phyloP scores from a whole-genome alignment of 2,797 vertebrate genomes.

The Sitta carolinensis region DNA sequence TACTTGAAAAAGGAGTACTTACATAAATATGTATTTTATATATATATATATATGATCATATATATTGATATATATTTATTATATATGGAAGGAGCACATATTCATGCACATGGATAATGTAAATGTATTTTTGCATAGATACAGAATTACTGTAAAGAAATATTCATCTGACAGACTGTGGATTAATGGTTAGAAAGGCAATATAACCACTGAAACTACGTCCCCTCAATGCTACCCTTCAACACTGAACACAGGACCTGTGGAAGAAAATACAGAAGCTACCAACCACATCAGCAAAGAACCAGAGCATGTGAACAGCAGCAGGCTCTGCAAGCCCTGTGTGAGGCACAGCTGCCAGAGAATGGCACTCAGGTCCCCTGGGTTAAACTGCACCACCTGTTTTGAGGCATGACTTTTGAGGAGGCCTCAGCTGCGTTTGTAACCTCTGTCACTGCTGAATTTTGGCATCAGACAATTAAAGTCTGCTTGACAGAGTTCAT shows the following conservation, averaged over 20 bases:
- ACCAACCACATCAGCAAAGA: background rate
- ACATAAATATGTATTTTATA: background rate
- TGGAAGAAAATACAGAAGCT: background rate
- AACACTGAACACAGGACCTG: background rate
- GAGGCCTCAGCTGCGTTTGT: rapidly evolving
- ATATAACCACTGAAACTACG: background rate
- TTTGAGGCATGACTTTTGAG: background rate
- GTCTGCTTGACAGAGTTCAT: background rate
- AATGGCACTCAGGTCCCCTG: background rate
- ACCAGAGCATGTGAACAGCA: background rate
- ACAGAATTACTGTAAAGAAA: background rate
- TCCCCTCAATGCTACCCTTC: background rate
- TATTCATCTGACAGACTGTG: background rate
- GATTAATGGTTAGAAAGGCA: background rate
- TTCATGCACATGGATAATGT: background rate
- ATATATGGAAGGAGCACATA: background rate
- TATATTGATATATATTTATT: background rate
- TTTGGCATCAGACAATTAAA: background rate
- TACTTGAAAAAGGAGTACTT: background rate
- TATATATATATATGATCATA: background rate
- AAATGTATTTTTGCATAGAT: background rate
- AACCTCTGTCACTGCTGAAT: background rate
- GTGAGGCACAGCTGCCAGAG: background rate
- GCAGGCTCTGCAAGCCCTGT: background rate
- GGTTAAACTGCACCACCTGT: background rate